phyloP scores from a whole-genome alignment of 2,797 vertebrate genomes.

The Peromyscus eremicus region DNA sequence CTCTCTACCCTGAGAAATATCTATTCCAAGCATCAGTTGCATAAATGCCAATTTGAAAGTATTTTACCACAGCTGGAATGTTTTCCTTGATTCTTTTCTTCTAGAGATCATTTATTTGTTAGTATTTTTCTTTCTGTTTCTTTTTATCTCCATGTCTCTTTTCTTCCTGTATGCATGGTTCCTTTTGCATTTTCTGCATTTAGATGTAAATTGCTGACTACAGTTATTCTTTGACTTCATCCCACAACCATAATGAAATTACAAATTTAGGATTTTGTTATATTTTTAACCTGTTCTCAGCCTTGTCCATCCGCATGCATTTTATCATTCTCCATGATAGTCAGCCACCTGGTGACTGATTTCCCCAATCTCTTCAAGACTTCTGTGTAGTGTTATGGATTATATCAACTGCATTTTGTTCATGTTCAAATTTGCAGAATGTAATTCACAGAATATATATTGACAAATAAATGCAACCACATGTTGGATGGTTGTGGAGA shows the following conservation, averaged over 20 bases:
- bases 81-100: constrained; percentile 86
- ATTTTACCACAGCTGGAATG: constrained; percentile 83
- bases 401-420: constrained; percentile 69
- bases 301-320: constrained; percentile 54
- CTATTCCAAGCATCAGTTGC: constrained; percentile 77
- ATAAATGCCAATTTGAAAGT: constrained; percentile 83
- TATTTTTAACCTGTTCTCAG: constrained; percentile 58
- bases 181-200: constrained; percentile 65
- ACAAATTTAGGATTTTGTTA: constrained; percentile 66
- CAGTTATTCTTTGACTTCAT: constrained; percentile 67
- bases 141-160: constrained; percentile 64
- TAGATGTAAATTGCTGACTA: constrained; percentile 68
- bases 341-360: constrained; percentile 58
- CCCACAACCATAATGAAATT: constrained; percentile 66
- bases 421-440: constrained; percentile 63
- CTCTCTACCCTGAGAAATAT: constrained; percentile 77
- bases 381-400: constrained; percentile 71
- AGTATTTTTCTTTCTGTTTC: constrained; percentile 78
- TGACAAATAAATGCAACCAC: constrained; percentile 65
- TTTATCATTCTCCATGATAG: constrained; percentile 62
- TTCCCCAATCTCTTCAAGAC: constrained; percentile 74
- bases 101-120: constrained; percentile 83
- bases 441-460: constrained; percentile 73
- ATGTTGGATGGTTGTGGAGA: constrained; percentile 46
- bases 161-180: constrained; percentile 66